Base-by-base conservation (phyloP, 2,113 vertebrate genomes). In the Trematocara unimaculatum region DNA sequence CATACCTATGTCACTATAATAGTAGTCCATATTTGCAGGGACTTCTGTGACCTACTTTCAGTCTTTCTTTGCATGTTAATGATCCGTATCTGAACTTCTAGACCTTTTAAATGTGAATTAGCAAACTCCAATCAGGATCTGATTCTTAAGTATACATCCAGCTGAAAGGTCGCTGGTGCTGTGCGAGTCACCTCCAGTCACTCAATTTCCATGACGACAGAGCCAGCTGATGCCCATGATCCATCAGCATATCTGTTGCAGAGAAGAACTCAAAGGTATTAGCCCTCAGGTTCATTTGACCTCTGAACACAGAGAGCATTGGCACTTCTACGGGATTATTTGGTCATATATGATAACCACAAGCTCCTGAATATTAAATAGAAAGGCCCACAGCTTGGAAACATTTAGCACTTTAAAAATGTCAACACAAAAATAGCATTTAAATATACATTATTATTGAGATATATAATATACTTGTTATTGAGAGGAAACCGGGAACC, bases 181-280 rank as follows among this genome's bases (percentile, higher is more conserved):
- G 94, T 91, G 94, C 84, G 91, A 94, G 86, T 91, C 89, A 93
- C 26, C 42, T 67, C 54, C 91, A 51, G 72, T 92, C 60, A 55
- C 84, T 84, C 47, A 53, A 87, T 95, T 91, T 94, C 92, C 93
- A 96, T 95, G 93, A 88, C 78, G 13, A 96, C 92, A 47, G 54
- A 49, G 42, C 84, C 13, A 79, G 84, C 90, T 87, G 90, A 91
- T 89, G 92, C 90, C 92, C 82, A 81, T 23, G 18, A 14, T 87
- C 82, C 53, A 89, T 88, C 82, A 62, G 86, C 77, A 58, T 90
- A 87, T 92, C 85, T 88, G 83, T 40, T 74, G 49, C 90, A 86
- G 80, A 38, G 84, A 87, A 81, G 83, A 91, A 86, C 81, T 83
- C 81, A 5, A 20, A 47, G 86, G 80, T 55, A 78, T 90, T 84